Conservation (phyloP, 2,113 vertebrate genomes). For the Aegithalos caudatus region DNA sequence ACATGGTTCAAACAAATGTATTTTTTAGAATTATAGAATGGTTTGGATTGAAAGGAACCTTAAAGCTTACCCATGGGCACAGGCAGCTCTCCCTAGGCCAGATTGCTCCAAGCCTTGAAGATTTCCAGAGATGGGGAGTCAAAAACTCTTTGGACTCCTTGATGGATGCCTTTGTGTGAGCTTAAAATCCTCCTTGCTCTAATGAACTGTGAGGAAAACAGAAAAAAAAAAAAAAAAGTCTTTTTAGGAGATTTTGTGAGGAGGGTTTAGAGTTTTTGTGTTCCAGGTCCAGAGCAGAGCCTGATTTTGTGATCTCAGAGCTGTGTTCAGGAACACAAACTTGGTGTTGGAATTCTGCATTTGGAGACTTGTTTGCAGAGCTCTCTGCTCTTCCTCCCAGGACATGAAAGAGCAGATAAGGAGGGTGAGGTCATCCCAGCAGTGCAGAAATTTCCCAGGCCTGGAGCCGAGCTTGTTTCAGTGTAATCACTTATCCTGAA, state of each 20-base stretch:
- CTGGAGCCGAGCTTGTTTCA: not conserved
- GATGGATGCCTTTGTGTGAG: not conserved
- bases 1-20: not conserved
- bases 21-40: not conserved
- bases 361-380: not conserved
- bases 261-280: not conserved
- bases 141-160: not conserved
- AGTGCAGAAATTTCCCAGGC: not conserved
- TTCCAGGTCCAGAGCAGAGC: not conserved
- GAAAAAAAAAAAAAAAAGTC: not conserved
- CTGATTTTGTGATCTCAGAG: not conserved
- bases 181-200: not conserved
- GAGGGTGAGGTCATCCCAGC: not conserved
- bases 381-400: not conserved
- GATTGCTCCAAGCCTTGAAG: not conserved
- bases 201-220: not conserved
- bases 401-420: not conserved
- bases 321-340: not conserved
- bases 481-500: not conserved
- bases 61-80: not conserved
- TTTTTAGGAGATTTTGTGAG: not conserved
- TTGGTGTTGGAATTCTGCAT: accelerated
- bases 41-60: not conserved
- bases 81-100: not conserved
- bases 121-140: not conserved